A percentile compares a stretch with the other conserved stretches of the same genome.
phyloP scores from a whole-genome alignment of 2,113 vertebrate species.

The Caranx ignobilis region DNA sequence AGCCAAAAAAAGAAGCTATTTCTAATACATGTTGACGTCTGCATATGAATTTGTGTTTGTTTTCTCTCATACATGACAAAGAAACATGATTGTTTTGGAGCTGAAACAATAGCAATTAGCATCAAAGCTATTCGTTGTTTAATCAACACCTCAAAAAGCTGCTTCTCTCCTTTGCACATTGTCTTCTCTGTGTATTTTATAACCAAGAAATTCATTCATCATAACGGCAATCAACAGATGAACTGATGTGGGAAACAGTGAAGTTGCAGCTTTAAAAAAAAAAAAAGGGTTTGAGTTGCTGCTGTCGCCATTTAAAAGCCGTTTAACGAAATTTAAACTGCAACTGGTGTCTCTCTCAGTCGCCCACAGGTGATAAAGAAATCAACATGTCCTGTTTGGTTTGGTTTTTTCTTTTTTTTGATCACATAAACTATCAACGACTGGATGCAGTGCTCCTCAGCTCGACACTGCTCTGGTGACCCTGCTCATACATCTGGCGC shows the following conservation, averaged over 20 bases:
- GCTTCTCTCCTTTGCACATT: no score
- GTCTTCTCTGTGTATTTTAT: no score
- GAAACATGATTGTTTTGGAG: neutral
- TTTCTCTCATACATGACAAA: neutral
- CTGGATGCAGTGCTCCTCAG: slow-evolving; percentile 2
- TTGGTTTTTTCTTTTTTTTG: neutral
- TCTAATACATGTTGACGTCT: no score
- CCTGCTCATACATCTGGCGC: slow-evolving; percentile 69
- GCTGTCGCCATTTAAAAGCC: neutral
- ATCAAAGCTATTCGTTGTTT: no score
- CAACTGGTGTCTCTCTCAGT: slow-evolving; percentile 19
- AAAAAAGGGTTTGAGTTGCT: no score
- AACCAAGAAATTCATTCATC: no score
- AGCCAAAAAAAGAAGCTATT: no score
- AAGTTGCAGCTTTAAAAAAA: neutral
- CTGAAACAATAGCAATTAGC: neutral
- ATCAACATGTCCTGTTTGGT: slow-evolving; percentile 19
- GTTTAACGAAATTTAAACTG: neutral
- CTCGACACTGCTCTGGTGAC: slow-evolving; percentile 20
- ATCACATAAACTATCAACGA: slow-evolving; percentile 26
- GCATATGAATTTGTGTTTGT: no score
- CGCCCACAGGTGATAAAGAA: slow-evolving; percentile 5
- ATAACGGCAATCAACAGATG: neutral
- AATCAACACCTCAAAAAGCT: no score
- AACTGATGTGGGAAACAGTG: neutral